Conservation (phyloP, 53 echinoderm and acorn worm species). For the Paelopatides confundens region DNA sequence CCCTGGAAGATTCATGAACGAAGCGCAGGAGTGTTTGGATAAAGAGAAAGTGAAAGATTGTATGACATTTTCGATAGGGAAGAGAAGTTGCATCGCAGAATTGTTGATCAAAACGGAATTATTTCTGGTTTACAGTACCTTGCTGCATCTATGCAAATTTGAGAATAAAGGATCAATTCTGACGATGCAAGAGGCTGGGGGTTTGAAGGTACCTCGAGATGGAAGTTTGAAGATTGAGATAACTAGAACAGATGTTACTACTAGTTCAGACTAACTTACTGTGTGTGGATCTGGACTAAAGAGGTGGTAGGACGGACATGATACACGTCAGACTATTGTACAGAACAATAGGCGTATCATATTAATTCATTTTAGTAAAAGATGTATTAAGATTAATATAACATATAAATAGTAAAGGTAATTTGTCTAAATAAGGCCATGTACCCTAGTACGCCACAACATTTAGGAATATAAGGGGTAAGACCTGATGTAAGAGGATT, state of each 20-base stretch:
- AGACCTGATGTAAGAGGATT: no score
- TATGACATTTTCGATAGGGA: conserved; percentile 26
- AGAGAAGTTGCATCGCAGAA: conserved; percentile 23
- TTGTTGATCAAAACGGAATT: not conserved
- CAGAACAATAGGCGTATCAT: no score
- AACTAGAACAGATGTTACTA: conserved; percentile 7
- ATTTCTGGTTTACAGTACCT: conserved; percentile 19
- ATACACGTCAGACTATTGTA: no score
- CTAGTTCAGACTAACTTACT: not conserved
- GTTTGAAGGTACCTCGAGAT: not conserved
- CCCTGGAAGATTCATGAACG: not conserved
- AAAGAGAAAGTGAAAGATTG: not conserved
- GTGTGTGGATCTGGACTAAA: no score
- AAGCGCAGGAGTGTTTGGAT: not conserved
- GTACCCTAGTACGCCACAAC: no score
- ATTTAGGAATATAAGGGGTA: no score
- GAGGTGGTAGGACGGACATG: no score
- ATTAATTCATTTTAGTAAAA: no score
- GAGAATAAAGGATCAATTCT: conserved; percentile 3
- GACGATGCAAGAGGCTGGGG: conserved; percentile 10
- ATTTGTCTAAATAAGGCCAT: no score
- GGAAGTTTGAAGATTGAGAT: conserved; percentile 17
- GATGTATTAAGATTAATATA: no score
- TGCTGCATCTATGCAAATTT: conserved; percentile 11
- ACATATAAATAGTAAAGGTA: no score